Evolutionary conservation across 2,113 vertebrate genomes (phyloP).

Genomic region (Ramphastos sulfuratus): DNA sequence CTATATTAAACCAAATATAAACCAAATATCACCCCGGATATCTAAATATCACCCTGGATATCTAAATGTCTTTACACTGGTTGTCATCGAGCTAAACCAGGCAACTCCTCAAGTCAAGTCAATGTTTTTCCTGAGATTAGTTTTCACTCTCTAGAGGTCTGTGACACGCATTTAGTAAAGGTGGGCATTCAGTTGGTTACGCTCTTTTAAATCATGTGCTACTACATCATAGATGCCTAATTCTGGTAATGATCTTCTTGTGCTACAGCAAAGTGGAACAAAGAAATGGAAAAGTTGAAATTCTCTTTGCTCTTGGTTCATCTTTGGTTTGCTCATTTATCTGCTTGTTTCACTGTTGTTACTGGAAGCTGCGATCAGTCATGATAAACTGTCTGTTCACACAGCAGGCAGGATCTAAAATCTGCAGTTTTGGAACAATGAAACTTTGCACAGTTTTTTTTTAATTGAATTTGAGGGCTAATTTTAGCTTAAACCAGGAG

Average conservation of each 20-base stretch:
- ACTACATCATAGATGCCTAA: rapidly evolving
- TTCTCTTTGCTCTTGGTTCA: background rate
- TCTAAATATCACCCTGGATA: background rate
- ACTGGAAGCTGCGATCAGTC: background rate
- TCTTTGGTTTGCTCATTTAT: background rate
- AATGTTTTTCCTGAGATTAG: rapidly evolving
- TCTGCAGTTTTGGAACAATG: background rate
- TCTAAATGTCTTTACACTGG: background rate
- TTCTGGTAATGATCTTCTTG: background rate
- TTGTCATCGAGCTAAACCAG: background rate
- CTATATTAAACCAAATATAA: too few relatives aligned
- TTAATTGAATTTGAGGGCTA: background rate
- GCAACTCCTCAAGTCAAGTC: background rate
- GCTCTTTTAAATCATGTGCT: background rate
- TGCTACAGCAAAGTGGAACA: background rate
- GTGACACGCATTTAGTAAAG: rapidly evolving
- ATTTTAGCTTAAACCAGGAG: background rate
- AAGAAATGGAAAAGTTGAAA: background rate
- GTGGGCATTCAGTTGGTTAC: background rate
- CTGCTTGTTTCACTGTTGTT: background rate
- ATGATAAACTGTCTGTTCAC: background rate
- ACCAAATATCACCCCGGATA: background rate
- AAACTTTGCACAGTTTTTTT: background rate
- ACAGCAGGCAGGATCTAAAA: background rate
- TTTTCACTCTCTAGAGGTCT: background rate